Conservation (phyloP, 2,888 invertebrate genomes). For the Pristionchus entomophagus region DNA sequence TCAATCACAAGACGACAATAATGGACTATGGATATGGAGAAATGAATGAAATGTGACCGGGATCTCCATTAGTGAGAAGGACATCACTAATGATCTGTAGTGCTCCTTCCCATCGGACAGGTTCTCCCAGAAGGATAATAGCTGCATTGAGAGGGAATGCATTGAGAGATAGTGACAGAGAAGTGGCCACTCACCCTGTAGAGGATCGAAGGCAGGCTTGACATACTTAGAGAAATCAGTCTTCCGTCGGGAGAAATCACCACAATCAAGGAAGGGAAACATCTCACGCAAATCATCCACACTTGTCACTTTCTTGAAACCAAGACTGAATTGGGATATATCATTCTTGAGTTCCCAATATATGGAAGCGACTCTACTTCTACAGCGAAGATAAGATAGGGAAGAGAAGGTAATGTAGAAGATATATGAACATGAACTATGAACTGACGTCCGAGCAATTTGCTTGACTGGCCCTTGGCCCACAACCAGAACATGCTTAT, state of each 20-base stretch:
- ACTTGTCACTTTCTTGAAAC: constrained; percentile 81
- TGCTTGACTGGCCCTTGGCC: constrained; percentile 81
- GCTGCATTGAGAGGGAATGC: constrained; percentile 78
- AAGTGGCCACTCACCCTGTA: constrained; percentile 59
- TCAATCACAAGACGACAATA: too few relatives aligned
- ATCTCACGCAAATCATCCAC: constrained; percentile 80
- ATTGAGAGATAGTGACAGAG: too few relatives aligned
- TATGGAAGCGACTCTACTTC: too few relatives aligned
- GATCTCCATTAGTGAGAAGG: constrained; percentile 81
- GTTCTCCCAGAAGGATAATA: constrained; percentile 83
- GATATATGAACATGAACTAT: background rate
- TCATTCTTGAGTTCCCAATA: background rate
- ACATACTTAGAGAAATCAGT: constrained; percentile 37
- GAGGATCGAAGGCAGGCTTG: constrained; percentile 53
- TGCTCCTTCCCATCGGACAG: constrained; percentile 83
- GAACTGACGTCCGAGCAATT: constrained; percentile 78
- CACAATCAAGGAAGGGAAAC: constrained; percentile 82
- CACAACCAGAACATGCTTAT: constrained; percentile 81
- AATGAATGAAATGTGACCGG: constrained; percentile 74
- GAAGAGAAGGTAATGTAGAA: background rate
- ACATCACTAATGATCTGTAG: constrained; percentile 82
- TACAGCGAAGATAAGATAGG: too few relatives aligned
- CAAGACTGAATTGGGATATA: constrained; percentile 76
- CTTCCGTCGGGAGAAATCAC: constrained; percentile 77
- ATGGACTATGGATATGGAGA: background rate